Base-by-base conservation (phyloP, 2,888 invertebrate genomes). In the Drosophila algonquin region DNA sequence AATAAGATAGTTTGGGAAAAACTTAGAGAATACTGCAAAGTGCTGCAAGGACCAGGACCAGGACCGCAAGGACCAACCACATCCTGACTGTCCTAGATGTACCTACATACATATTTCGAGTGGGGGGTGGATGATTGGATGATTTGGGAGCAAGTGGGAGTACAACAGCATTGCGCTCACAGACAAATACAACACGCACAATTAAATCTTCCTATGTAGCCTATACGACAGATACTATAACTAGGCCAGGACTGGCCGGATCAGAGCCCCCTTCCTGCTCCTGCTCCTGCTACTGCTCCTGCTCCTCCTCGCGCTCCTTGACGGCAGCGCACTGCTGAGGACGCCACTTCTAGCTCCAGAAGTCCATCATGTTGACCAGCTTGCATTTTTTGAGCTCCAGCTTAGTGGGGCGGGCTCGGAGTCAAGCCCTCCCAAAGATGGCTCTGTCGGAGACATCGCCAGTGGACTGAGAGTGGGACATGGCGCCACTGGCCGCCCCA, bases 361-460 rank as follows among this genome's bases (percentile, higher is more conserved):
- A 90, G 87, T 92, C 92, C 91, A 92, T 91, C 92, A 92, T 91
- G 81, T 92, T 92, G 83, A 92, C 92, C 90, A 92, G 91, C 88
- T 92, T 92, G 90, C 92, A 92, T 87, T 92, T 92, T 83, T 91
- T 92, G 79, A 92, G 90, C 87, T 91, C 91, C 77, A 92, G 80
- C 86, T 92, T 91, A 18, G 91, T 91, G 77, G 92, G 91, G 68
- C 91, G 87, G 63, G 90, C 91, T 73, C 91, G 90, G 81, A 92
- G 93, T 94, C 94, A 94, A 94, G 94, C 94, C 30, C 94, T 92
- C 63, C 94, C 94, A 83, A 94, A 92, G 93, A 94, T 94, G 77
- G 94, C 94, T 18, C 83, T 73, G 59, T 84, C 87, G 46, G 94
- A 94, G 61, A 94, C 94, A 91, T 94, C 94, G 30, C 94, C 94